Evolutionary conservation across 2,888 invertebrate species (phyloP), one percentile per base, ranked within the genome.

Genomic region (Aphidius colemani): DNA sequence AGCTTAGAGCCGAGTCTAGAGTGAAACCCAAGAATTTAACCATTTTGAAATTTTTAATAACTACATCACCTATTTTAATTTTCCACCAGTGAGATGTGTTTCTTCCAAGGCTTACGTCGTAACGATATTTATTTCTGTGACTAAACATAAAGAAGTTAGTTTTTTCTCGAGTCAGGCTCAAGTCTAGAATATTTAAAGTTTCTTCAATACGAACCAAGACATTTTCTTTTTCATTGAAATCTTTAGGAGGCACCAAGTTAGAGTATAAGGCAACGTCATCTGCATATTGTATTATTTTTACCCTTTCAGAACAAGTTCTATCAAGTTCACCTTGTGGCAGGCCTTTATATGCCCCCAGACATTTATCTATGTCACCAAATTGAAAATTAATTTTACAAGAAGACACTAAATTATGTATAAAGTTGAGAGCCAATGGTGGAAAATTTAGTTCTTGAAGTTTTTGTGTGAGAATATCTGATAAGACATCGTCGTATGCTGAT

Each of bases 251-350:
- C 13, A 18, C 13, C 2, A 9, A 13, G 13, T 30, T 8, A 56
- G 43, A 6, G n/a, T 43, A 7, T 51, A n/a, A 10, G 18, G 59
- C 30, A 18, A 63, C 9, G 40, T 39, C 41, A 9, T 48, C 48
- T 18, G n/a, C 55, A 48, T 6, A 9, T 6, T 18, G 45, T 0
- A 9, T 30, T 1, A 44, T 49, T 13, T 13, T 2, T 7, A 46
- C 41, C 0, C 5, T 30, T 5, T 5, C 30, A 3, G 30, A 30
- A 30, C 30, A n/a, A n/a, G n/a, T n/a, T n/a, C n/a, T n/a, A n/a
- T n/a, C n/a, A n/a, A n/a, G n/a, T n/a, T n/a, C n/a, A n/a, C 66
- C 61, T n/a, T 64, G 66, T 0, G 65, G 61, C 6, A 61, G 43
- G 0, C 61, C 61, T 30, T 59, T 58, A 43, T 56, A 50, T 5